phyloP scores from a whole-genome alignment of 2,888 invertebrate species.

The Drosophila conformis region DNA sequence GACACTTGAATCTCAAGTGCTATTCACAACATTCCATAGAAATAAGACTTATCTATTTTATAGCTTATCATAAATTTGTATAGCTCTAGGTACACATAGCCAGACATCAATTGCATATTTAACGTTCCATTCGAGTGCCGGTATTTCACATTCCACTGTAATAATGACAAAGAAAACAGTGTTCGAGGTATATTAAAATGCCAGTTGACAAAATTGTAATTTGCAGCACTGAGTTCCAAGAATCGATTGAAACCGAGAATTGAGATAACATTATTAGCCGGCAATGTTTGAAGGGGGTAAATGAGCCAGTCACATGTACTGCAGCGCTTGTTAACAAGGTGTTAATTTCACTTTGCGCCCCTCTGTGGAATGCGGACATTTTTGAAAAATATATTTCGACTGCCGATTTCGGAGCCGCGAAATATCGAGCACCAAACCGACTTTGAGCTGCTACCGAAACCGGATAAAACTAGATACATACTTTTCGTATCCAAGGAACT shows the following conservation, averaged over 20 bases:
- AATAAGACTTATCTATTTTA: constrained; percentile 11
- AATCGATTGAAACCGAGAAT: constrained; percentile 50
- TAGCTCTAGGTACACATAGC: constrained; percentile 2
- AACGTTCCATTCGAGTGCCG: constrained; percentile 19
- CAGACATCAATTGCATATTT: constrained; percentile 15
- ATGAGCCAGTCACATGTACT: constrained; percentile 28
- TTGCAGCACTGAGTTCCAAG: constrained; percentile 61
- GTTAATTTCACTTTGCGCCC: constrained; percentile 53
- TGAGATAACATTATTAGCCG: constrained; percentile 58
- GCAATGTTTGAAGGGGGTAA: constrained; percentile 25
- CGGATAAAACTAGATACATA: neutral
- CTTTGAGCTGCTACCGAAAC: constrained; percentile 15
- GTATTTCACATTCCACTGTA: constrained; percentile 47
- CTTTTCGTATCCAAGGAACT: neutral
- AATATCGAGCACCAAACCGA: constrained; percentile 23
- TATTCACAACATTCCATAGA: constrained; percentile 1
- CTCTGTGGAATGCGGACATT: constrained; percentile 59
- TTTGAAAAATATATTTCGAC: constrained; percentile 55
- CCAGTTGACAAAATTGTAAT: constrained; percentile 69
- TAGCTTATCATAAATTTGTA: constrained; percentile 9
- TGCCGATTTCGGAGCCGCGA: constrained; percentile 27
- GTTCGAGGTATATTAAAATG: constrained; percentile 52
- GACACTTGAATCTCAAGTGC: neutral
- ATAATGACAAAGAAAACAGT: constrained; percentile 30
- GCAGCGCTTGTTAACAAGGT: constrained; percentile 50